A percentile compares a stretch with the other conserved stretches of the same genome.
Evolutionary conservation across 2,113 vertebrate species (phyloP).

Genomic region (Quiscalus mexicanus): DNA sequence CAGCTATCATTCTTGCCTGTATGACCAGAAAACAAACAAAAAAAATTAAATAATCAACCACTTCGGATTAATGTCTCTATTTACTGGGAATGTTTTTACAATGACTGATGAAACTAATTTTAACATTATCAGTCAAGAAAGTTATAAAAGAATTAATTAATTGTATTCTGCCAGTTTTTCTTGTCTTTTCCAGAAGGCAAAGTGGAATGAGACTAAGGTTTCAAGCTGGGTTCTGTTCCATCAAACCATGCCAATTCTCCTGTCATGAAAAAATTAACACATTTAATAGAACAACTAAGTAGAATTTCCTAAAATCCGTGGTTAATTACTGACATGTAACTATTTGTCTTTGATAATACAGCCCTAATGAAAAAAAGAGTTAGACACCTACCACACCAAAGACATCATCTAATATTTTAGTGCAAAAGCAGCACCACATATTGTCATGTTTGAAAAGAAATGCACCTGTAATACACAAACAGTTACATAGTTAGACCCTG

Average conservation of each 20-base stretch:
- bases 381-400: background rate
- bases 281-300: constrained; percentile 21
- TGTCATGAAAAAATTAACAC: constrained; percentile 39
- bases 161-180: background rate
- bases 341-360: constrained; percentile 32
- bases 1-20: background rate
- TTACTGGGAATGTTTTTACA: constrained; percentile 17
- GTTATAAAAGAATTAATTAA: constrained; percentile 36
- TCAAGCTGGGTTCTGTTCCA: constrained; percentile 32
- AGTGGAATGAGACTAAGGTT: constrained; percentile 37
- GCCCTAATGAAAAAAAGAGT: background rate
- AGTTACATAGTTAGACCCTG: background rate
- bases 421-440: background rate
- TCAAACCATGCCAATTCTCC: constrained; percentile 23
- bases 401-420: background rate
- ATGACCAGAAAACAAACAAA: background rate
- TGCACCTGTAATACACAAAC: background rate
- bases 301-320: background rate
- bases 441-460: background rate
- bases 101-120: constrained; percentile 58
- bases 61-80: constrained; percentile 19
- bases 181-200: constrained; percentile 37
- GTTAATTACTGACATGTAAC: constrained; percentile 28
- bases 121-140: constrained; percentile 55
- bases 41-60: background rate